A percentile compares a stretch with the other conserved stretches of the same genome.
phyloP scores from a whole-genome alignment of 2,113 vertebrate species.

The Phaetusa simplex region DNA sequence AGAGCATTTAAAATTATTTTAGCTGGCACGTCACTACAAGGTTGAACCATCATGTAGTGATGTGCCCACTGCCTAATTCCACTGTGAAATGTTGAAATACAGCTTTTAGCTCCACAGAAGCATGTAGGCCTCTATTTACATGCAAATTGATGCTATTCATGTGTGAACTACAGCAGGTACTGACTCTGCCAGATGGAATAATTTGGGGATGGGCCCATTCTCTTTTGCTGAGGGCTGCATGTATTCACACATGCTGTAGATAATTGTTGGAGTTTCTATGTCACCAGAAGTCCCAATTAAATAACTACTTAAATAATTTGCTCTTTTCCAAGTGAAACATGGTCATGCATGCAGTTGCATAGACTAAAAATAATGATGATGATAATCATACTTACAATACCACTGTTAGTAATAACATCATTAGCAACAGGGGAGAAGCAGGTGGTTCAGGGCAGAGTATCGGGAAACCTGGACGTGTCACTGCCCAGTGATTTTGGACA shows the following conservation, averaged over 20 bases:
- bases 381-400: not conserved
- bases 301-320: constrained; percentile 68
- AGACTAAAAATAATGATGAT: constrained; percentile 2
- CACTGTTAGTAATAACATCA: not conserved
- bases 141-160: constrained; percentile 81
- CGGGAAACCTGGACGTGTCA: not conserved
- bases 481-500: not conserved
- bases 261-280: constrained; percentile 53
- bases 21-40: constrained; percentile 71
- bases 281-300: constrained; percentile 59
- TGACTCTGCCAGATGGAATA: constrained; percentile 79
- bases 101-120: constrained; percentile 77
- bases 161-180: constrained; percentile 79
- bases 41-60: constrained; percentile 65
- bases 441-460: not conserved
- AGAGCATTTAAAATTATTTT: constrained; percentile 76
- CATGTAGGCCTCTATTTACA: constrained; percentile 80
- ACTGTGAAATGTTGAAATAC: constrained; percentile 79
- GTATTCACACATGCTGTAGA: constrained; percentile 45
- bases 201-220: constrained; percentile 76
- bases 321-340: not conserved
- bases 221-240: constrained; percentile 67
- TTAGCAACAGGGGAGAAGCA: constrained; percentile 2
- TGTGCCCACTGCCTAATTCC: constrained; percentile 77
- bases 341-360: not conserved